Evolutionary conservation across 2,888 invertebrate species (phyloP).

Genomic region (Hoplodrina ambigua): DNA sequence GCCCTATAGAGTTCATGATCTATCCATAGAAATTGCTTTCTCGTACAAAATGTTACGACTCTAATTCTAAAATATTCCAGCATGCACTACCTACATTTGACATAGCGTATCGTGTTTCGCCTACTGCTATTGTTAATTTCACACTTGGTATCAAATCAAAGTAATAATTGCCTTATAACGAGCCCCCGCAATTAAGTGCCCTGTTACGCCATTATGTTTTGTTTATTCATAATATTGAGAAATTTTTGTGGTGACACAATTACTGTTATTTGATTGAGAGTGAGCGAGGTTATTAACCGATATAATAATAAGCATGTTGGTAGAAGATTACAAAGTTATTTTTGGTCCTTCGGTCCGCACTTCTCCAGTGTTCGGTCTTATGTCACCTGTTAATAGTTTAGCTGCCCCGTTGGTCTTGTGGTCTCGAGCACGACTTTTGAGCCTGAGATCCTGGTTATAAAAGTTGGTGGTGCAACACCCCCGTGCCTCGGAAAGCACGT

Average conservation of each 20-base stretch:
- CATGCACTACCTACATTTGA: not conserved
- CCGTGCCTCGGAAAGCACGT: too few species aligned
- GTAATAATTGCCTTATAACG: conserved; percentile 38
- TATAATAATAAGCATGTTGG: not conserved
- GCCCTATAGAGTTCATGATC: too few species aligned
- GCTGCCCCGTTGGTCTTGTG: not conserved
- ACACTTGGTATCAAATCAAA: conserved; percentile 29
- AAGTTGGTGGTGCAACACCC: too few species aligned
- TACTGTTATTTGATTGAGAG: not conserved
- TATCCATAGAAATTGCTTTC: not conserved
- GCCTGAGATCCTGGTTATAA: too few species aligned
- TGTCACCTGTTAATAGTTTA: conserved; percentile 6
- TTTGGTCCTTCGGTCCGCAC: not conserved
- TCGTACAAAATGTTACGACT: not conserved
- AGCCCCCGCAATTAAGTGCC: conserved; percentile 24
- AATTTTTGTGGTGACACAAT: conserved; percentile 4
- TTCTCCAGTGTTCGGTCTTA: not conserved
- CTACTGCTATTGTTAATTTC: conserved; percentile 51
- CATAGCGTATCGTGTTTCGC: conserved; percentile 10
- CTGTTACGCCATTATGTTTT: conserved; percentile 24
- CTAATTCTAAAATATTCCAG: conserved; percentile 2
- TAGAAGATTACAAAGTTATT: not conserved
- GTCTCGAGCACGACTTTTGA: not conserved
- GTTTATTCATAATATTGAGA: conserved; percentile 25
- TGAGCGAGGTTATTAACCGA: not conserved